phyloP scores from a whole-genome alignment of 2,113 vertebrate species.

The Pelmatolapia mariae region DNA sequence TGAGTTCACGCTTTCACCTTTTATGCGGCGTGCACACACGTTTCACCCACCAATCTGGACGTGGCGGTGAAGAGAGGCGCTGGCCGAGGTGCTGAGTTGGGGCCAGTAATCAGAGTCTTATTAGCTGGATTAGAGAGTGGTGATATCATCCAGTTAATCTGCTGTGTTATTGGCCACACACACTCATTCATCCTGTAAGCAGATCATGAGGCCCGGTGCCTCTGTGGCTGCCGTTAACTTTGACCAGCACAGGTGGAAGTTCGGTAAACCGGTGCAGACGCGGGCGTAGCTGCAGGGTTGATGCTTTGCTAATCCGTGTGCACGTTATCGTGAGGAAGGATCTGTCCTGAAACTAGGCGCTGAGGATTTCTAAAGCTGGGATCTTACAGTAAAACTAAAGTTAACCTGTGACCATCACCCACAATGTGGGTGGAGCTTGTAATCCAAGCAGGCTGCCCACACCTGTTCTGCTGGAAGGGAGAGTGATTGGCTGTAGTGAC shows the following conservation, averaged over 20 bases:
- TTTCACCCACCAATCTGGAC: background rate
- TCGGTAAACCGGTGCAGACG: accelerated
- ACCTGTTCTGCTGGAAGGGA: background rate
- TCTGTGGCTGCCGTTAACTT: background rate
- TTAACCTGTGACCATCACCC: background rate
- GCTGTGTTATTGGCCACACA: background rate
- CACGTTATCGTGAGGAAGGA: background rate
- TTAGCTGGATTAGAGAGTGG: constrained; percentile 16
- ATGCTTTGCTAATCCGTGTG: background rate
- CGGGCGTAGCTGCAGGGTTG: background rate
- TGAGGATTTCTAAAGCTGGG: background rate
- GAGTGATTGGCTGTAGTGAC: background rate
- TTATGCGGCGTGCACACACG: background rate
- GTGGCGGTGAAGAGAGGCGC: background rate
- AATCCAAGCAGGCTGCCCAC: background rate
- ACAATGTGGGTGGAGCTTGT: background rate
- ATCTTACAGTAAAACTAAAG: background rate
- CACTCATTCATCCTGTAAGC: background rate
- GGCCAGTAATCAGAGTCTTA: constrained; percentile 9
- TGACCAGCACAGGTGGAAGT: accelerated
- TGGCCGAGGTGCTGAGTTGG: background rate
- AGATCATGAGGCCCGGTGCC: background rate
- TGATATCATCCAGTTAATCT: constrained; percentile 6
- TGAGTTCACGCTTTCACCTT: background rate
- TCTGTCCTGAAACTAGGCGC: accelerated